Conservation (phyloP, 2,888 invertebrate genomes). For the Hirtodrosophila cameraria region DNA sequence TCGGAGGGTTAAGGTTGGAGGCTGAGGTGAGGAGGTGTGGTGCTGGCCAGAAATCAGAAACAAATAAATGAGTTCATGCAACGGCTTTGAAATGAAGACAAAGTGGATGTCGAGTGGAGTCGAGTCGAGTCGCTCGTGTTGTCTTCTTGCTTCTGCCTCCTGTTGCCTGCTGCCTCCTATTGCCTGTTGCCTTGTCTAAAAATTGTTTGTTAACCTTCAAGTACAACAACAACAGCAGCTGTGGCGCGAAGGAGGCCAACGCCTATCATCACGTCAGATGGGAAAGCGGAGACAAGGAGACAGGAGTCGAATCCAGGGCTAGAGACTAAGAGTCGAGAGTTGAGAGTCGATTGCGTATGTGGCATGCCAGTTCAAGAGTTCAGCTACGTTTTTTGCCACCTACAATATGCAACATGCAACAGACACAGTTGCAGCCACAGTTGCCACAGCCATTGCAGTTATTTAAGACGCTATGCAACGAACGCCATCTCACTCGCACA, state of each 20-base stretch:
- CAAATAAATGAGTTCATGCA: slow-evolving; percentile 80
- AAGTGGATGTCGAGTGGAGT: slow-evolving; percentile 56
- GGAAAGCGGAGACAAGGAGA: slow-evolving; percentile 34
- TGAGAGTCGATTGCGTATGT: slow-evolving; percentile 60
- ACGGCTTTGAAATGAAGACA: slow-evolving; percentile 76
- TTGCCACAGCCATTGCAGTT: too few relatives aligned
- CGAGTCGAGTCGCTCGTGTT: not conserved
- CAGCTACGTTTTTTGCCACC: slow-evolving; percentile 62
- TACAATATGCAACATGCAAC: slow-evolving; percentile 36
- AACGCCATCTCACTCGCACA: slow-evolving; percentile 32
- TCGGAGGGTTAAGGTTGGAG: not conserved
- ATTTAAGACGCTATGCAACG: slow-evolving; percentile 17
- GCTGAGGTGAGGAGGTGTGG: slow-evolving; percentile 59
- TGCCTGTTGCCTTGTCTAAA: slow-evolving; percentile 55
- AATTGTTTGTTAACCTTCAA: slow-evolving; percentile 56
- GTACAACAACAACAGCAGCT: slow-evolving; percentile 6
- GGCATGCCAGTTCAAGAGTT: slow-evolving; percentile 68
- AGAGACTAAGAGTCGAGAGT: too few relatives aligned
- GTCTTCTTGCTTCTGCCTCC: not conserved
- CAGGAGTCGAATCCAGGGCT: too few relatives aligned
- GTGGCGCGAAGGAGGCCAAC: slow-evolving; percentile 30
- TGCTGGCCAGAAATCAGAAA: slow-evolving; percentile 73
- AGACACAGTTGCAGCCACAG: slow-evolving; percentile 5
- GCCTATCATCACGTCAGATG: slow-evolving; percentile 44
- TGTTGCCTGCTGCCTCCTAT: not conserved